Evolutionary conservation across 2,797 vertebrate genomes (phyloP).

Genomic region (Leuciscus waleckii): DNA sequence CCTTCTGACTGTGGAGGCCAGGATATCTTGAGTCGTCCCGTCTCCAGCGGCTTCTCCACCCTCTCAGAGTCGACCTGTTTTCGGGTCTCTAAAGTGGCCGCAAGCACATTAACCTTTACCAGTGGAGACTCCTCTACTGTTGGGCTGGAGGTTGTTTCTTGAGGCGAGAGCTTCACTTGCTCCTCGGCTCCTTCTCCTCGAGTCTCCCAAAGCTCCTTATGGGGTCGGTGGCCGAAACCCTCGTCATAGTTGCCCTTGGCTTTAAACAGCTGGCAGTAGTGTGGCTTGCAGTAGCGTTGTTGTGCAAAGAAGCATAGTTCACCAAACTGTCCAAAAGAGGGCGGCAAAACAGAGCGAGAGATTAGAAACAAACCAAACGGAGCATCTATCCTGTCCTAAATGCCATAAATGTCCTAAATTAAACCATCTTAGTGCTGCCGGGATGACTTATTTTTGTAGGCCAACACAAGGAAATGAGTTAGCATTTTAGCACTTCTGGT

Average conservation of each 20-base stretch:
- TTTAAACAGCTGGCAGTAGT: conserved; percentile 97
- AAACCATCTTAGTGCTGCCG: not conserved
- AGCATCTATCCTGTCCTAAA: not conserved
- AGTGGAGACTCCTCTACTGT: conserved; percentile 91
- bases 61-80: conserved; percentile 66
- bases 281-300: conserved; percentile 94
- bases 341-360: conserved; percentile 28
- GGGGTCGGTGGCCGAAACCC: conserved; percentile 93
- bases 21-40: conserved; percentile 89
- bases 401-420: not conserved
- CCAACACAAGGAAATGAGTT: not conserved
- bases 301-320: conserved; percentile 91
- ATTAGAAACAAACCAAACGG: not conserved
- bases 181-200: conserved; percentile 78
- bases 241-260: conserved; percentile 98
- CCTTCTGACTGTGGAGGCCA: conserved; percentile 87
- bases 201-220: conserved; percentile 92
- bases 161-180: conserved; percentile 64
- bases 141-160: conserved; percentile 75
- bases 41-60: conserved; percentile 84
- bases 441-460: not conserved
- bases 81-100: conserved; percentile 90
- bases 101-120: conserved; percentile 89
- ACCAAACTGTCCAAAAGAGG: conserved; percentile 78
- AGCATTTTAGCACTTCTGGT: not conserved